These are phyloP conservation scores for Apostichopus japonicus DNA, from an alignment of 35 echinoderm and acorn worm species.

Conservation along the genomic window DNA sequence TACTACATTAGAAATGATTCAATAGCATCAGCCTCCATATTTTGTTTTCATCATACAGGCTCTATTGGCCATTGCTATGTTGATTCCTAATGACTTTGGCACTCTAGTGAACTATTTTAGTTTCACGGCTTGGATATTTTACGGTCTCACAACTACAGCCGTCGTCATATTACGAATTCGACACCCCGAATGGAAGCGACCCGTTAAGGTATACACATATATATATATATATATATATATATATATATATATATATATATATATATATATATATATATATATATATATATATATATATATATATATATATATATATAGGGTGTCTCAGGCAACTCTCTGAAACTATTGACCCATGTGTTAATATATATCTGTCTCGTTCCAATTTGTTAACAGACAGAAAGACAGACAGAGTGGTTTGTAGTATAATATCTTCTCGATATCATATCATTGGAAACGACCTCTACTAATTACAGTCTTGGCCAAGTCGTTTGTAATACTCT, in stretches of 20 bases:
- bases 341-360: no score
- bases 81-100: constrained; percentile 92
- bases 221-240: background rate
- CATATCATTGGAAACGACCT: no score
- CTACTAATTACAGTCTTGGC: no score
- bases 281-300: background rate
- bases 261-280: background rate
- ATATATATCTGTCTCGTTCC: no score
- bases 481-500: no score
- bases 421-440: no score
- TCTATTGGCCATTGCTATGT: constrained; percentile 73
- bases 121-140: constrained; percentile 94
- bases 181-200: constrained; percentile 72
- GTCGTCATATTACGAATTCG: constrained; percentile 72
- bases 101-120: constrained; percentile 92
- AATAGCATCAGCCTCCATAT: no score
- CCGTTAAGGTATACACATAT: constrained; percentile 73
- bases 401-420: no score
- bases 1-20: no score
- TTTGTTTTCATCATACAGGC: constrained; percentile 56
- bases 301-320: background rate
- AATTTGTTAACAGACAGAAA: no score
- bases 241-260: background rate
- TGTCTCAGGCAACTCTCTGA: no score
- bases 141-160: constrained; percentile 59